These are phyloP conservation scores for Sweltsa coloradensis DNA, from an alignment of 1,140 invertebrate species.

Conservation along the genomic window DNA sequence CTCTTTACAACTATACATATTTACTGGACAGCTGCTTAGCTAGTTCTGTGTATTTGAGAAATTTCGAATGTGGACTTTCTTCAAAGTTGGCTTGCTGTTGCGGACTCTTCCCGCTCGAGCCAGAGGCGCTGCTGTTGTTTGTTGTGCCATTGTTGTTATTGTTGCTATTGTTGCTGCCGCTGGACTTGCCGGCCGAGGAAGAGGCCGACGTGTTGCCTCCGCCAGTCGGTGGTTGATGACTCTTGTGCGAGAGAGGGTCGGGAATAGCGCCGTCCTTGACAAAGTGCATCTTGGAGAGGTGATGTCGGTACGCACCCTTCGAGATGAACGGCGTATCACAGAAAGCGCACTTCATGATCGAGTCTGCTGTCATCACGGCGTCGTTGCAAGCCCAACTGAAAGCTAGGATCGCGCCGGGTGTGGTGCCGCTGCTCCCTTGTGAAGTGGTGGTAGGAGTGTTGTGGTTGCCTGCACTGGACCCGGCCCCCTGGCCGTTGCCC, in stretches of 20 bases:
- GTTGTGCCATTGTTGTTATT: conserved; percentile 24
- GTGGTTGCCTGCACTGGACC: conserved; percentile 1
- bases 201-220: conserved; percentile 19
- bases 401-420: conserved; percentile 70
- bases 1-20: conserved; percentile 58
- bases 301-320: conserved; percentile 92
- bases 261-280: conserved; percentile 81
- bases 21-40: conserved; percentile 93
- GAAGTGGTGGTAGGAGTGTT: neutral
- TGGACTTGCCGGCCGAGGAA: conserved; percentile 31
- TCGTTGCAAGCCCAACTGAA: conserved; percentile 92
- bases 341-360: conserved; percentile 90
- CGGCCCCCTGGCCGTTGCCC: conserved; percentile 17
- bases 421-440: conserved; percentile 30
- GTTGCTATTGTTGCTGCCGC: conserved; percentile 16
- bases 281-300: conserved; percentile 93
- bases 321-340: conserved; percentile 94
- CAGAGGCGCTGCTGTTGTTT: neutral
- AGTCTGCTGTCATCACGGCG: conserved; percentile 70
- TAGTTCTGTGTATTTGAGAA: conserved; percentile 92
- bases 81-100: conserved; percentile 50
- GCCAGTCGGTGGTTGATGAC: conserved; percentile 30
- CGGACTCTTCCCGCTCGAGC: conserved; percentile 15
- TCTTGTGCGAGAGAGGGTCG: conserved; percentile 48
- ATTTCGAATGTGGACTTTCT: conserved; percentile 90